These are phyloP conservation scores for Myiozetetes cayanensis DNA, from an alignment of 2,113 vertebrate species.

Conservation along the genomic window DNA sequence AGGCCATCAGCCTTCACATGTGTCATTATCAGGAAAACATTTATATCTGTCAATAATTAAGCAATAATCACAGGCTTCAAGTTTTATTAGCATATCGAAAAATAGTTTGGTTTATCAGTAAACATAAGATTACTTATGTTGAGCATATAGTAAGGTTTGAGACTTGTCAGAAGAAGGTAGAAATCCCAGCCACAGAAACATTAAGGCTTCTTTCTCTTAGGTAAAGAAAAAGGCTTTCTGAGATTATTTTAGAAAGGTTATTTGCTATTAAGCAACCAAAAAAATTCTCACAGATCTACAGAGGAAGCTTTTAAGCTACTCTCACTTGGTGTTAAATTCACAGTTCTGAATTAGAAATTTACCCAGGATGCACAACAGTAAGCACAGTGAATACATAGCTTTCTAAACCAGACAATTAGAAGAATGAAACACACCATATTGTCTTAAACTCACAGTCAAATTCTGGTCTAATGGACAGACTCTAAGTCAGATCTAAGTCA, in stretches of 20 bases:
- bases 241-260: neutral
- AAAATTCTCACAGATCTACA: neutral
- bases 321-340: neutral
- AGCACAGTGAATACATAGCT: neutral
- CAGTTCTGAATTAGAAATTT: neutral
- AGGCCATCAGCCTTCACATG: neutral
- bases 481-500: neutral
- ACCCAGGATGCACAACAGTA: neutral
- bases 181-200: neutral
- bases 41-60: slow-evolving; percentile 16
- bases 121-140: neutral
- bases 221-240: neutral
- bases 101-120: neutral
- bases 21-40: neutral
- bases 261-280: neutral
- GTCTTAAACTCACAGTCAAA: neutral
- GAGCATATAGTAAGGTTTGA: neutral
- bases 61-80: neutral
- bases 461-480: neutral
- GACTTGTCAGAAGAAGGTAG: neutral
- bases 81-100: neutral
- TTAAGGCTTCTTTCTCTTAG: neutral
- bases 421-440: neutral
- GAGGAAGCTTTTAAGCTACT: neutral
- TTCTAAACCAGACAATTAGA: neutral